These are phyloP conservation scores for Oryzias dopingdopingensis DNA, from an alignment of 2,797 vertebrate genomes.

Conservation along the genomic window DNA sequence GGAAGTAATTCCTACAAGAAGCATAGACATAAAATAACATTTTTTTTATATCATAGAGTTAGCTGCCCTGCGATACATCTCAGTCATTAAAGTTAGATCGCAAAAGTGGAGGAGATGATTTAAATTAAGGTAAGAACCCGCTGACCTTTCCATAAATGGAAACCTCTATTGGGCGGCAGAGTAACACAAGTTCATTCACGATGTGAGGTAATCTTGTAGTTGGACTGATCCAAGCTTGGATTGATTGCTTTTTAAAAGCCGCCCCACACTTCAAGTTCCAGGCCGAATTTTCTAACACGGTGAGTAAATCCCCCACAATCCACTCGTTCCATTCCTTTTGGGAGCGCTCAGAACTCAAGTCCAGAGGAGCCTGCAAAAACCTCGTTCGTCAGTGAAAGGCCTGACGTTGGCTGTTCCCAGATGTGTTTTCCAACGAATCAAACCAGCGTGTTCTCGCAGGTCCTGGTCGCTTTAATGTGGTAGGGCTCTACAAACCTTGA, in stretches of 20 bases:
- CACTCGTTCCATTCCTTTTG: constrained; percentile 46
- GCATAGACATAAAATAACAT: no score
- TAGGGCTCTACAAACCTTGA: not conserved
- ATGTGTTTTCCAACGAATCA: constrained; percentile 33
- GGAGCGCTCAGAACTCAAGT: constrained; percentile 40
- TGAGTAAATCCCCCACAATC: constrained; percentile 66
- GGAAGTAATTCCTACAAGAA: no score
- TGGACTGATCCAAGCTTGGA: constrained; percentile 44
- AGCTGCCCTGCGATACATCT: no score
- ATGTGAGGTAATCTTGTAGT: constrained; percentile 12
- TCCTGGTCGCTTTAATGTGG: no score
- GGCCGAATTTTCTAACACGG: constrained; percentile 50
- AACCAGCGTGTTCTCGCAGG: constrained; percentile 31
- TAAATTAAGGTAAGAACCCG: constrained; percentile 25
- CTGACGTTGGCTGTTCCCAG: constrained; percentile 37
- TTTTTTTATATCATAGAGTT: not conserved
- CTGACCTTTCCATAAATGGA: constrained; percentile 45
- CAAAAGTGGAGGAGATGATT: constrained; percentile 18
- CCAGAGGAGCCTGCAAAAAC: constrained; percentile 31
- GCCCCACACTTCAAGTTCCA: constrained; percentile 37
- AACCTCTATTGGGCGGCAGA: constrained; percentile 52
- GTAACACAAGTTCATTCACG: constrained; percentile 47
- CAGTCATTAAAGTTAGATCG: constrained; percentile 2
- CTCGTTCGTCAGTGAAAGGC: constrained; percentile 38
- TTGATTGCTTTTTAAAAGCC: constrained; percentile 65